Conservation (phyloP, 1,140 invertebrate species). For the Acromyrmex charruanus region DNA sequence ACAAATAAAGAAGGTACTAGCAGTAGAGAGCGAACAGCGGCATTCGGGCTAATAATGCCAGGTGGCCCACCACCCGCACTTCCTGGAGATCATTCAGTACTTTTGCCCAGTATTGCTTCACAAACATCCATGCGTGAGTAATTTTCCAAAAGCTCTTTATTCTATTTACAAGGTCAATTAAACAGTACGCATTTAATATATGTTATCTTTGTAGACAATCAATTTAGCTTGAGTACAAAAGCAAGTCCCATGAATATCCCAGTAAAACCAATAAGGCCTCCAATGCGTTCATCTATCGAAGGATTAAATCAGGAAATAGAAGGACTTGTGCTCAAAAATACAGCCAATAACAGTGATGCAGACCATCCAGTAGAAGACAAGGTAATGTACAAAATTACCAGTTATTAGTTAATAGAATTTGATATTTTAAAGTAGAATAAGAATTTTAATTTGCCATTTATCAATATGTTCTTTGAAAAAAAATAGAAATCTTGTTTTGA, state of each 20-base stretch:
- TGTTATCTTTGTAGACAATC: conserved; percentile 80
- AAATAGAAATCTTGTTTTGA: not conserved
- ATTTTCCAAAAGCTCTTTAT: not conserved
- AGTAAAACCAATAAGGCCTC: conserved; percentile 88
- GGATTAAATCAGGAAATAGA: conserved; percentile 95
- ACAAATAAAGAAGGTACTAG: conserved; percentile 86
- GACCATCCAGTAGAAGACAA: conserved; percentile 85
- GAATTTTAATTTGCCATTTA: not conserved
- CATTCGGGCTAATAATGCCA: conserved; percentile 86
- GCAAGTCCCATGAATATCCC: conserved; percentile 88
- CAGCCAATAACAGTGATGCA: conserved; percentile 81
- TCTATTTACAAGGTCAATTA: conserved; percentile 5
- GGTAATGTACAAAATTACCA: conserved; percentile 68
- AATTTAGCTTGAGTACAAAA: conserved; percentile 86
- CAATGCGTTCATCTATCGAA: conserved; percentile 94
- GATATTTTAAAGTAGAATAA: not conserved
- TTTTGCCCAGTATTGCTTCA: conserved; percentile 85
- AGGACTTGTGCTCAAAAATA: conserved; percentile 88
- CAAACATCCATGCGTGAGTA: conserved; percentile 84
- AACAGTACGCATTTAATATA: not conserved
- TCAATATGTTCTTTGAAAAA: not conserved
- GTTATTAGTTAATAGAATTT: not conserved
- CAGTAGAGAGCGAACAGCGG: conserved; percentile 86
- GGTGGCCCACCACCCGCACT: conserved; percentile 84
- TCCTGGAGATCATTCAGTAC: conserved; percentile 85